A percentile compares a stretch with the other conserved stretches of the same genome.
Evolutionary conservation across 2,888 invertebrate species (phyloP).

Genomic region (Stegana nigrithorax): DNA sequence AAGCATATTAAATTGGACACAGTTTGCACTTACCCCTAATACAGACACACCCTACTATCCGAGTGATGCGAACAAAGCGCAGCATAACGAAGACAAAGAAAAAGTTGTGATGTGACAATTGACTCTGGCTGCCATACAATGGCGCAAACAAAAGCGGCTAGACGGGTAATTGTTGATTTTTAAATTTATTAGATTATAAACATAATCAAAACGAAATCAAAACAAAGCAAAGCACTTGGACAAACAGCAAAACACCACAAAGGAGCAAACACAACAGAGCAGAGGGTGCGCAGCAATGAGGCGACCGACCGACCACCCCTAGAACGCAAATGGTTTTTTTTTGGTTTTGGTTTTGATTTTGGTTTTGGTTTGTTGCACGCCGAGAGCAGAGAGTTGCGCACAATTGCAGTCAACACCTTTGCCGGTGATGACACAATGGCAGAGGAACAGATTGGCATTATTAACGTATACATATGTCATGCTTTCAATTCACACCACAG

Average conservation of each 20-base stretch:
- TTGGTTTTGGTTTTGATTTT: no score
- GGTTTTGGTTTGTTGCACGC: background rate
- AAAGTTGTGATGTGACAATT: no score
- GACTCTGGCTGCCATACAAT: no score
- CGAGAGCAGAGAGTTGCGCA: background rate
- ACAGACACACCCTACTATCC: no score
- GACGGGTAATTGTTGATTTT: slow-evolving; percentile 33
- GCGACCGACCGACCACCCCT: background rate
- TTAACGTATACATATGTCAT: slow-evolving; percentile 44
- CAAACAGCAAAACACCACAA: slow-evolving; percentile 15
- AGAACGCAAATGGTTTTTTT: background rate
- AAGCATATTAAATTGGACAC: no score
- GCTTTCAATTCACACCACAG: background rate
- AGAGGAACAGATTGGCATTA: slow-evolving; percentile 45
- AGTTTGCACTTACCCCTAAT: no score
- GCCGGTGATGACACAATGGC: background rate
- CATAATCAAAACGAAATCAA: slow-evolving; percentile 56
- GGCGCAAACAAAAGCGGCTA: no score
- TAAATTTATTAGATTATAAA: slow-evolving; percentile 53
- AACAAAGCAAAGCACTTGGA: slow-evolving; percentile 49
- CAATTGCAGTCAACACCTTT: background rate
- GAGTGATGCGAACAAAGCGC: no score
- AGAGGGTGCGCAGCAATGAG: slow-evolving; percentile 17
- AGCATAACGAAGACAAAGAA: no score
- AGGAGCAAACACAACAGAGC: slow-evolving; percentile 29